Evolutionary conservation across 2,797 vertebrate species (phyloP).

Genomic region (Craterocephalus amniculus): DNA sequence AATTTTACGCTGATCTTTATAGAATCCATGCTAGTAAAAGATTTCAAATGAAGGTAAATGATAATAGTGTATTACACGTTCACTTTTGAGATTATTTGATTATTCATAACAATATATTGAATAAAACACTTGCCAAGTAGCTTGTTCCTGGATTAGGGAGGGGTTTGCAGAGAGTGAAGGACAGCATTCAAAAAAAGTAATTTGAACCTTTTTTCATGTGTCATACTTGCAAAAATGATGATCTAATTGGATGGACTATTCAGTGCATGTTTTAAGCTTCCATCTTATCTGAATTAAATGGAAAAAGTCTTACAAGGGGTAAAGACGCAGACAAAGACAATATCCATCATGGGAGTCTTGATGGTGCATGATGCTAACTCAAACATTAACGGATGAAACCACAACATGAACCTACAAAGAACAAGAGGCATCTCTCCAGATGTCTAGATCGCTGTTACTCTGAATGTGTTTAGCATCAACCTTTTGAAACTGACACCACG

Average conservation of each 20-base stretch:
- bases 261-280: constrained; percentile 7
- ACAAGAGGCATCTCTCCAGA: background rate
- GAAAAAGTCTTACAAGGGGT: background rate
- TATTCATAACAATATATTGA: background rate
- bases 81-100: background rate
- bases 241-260: background rate
- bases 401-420: constrained; percentile 21
- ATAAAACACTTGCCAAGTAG: constrained; percentile 5
- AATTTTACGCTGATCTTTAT: background rate
- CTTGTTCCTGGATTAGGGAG: constrained; percentile 74
- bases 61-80: background rate
- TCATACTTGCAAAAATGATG: constrained; percentile 19
- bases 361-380: constrained; percentile 13
- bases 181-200: constrained; percentile 42
- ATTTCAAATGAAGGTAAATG: background rate
- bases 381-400: constrained; percentile 45
- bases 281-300: background rate
- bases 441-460: background rate
- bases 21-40: background rate
- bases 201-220: constrained; percentile 42
- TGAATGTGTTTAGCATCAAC: background rate
- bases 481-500: constrained; percentile 1
- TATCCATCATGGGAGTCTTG: background rate
- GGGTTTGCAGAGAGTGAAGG: constrained; percentile 74
- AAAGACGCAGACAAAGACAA: background rate